Evolutionary conservation across 2,113 vertebrate genomes (phyloP), one percentile per base, ranked within the genome.

Genomic region (Heterotilapia buettikoferi): DNA sequence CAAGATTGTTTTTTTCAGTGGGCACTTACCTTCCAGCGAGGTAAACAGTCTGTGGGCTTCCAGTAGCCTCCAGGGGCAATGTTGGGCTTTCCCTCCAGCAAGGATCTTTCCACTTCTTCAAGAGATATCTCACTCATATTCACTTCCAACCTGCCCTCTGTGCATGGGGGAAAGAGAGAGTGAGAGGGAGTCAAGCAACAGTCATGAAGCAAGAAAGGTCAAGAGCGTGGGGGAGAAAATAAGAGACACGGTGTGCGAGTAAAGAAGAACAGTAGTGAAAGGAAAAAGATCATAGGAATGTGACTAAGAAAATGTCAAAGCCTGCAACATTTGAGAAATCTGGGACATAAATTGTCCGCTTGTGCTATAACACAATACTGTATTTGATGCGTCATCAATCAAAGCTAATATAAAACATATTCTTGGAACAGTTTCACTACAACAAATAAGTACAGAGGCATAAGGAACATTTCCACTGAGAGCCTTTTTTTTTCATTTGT

Each of bases 111-210:
- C 87, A 99, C 97, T 12, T 97, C 97, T 11, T 97, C 97, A 96
- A 99, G 97, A 57, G 96, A 93, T 5, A 99, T 96, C 92, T 99
- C 98, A 12, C 96, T 99, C 98, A 99, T 98, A 95, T 99, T 98
- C 93, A 99, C 96, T 92, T 98, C 96, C 16, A 98, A 91, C 3
- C 95, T 96, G 85, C 98, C 98, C 97, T 98, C 98, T 99, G 96
- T 82, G 26, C 31, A 43, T 9, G 71, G 52, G 26, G 26, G 45
- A 78, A 21, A 36, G 73, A 68, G 33, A 68, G 79, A 80, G 7
- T 71, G 31, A 52, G 24, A 45, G 38, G 6, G 29, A 12, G 21
- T 80, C 24, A 59, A 24, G 73, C 7, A 45, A 53, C 36, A 56
- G 29, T 29, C 24, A 78, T 19, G 45, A 82, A 76, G 3, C 16